phyloP scores from a whole-genome alignment of 2,797 vertebrate species.

The Trachurus trachurus region DNA sequence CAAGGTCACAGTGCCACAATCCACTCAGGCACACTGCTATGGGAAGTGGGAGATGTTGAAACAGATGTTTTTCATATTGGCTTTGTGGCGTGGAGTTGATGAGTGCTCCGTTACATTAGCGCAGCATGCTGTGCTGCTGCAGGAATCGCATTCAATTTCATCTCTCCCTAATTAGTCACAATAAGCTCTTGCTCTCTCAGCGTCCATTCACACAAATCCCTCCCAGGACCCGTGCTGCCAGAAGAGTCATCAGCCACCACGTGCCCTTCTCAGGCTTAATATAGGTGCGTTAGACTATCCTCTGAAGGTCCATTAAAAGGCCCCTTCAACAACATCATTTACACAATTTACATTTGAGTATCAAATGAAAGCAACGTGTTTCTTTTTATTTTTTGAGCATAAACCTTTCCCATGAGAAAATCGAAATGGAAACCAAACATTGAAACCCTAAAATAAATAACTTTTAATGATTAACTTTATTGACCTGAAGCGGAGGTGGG shows the following conservation, averaged over 20 bases:
- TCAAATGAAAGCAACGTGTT: constrained; percentile 71
- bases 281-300: constrained; percentile 66
- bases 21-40: constrained; percentile 74
- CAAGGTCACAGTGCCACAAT: constrained; percentile 81
- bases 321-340: constrained; percentile 73
- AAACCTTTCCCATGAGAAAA: constrained; percentile 76
- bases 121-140: constrained; percentile 70
- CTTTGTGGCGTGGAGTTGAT: constrained; percentile 77
- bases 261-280: constrained; percentile 54
- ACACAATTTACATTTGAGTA: constrained; percentile 70
- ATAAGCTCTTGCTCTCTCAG: constrained; percentile 64
- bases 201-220: constrained; percentile 66
- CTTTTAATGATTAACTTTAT: constrained; percentile 76
- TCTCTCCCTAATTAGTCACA: constrained; percentile 78
- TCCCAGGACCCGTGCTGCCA: constrained; percentile 48
- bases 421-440: constrained; percentile 73
- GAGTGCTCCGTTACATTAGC: constrained; percentile 79
- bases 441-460: constrained; percentile 71
- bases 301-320: constrained; percentile 68
- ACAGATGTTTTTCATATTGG: constrained; percentile 86
- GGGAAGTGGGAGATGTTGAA: constrained; percentile 84
- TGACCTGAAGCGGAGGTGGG: constrained; percentile 76
- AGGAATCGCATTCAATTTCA: constrained; percentile 77
- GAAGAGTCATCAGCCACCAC: constrained; percentile 49
- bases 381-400: constrained; percentile 53